phyloP scores from a whole-genome alignment of 1,140 invertebrate species.

The Drosophila kurseongensis region DNA sequence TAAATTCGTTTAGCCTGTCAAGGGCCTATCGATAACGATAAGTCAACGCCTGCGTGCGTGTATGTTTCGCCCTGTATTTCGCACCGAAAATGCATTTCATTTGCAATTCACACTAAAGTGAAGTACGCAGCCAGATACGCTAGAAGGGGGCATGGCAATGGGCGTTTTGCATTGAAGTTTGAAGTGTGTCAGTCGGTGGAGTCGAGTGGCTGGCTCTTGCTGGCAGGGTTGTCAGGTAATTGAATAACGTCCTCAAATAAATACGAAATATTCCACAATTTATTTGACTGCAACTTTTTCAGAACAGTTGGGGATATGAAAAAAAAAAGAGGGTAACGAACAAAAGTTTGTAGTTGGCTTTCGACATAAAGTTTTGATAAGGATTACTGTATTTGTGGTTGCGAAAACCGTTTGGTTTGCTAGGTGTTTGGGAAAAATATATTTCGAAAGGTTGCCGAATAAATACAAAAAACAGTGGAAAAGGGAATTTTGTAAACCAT shows the following conservation, averaged over 20 bases:
- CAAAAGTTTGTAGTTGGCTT: slow-evolving; percentile 1
- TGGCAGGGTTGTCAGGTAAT: slow-evolving; percentile 47
- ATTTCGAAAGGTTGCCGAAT: background rate
- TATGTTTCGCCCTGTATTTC: background rate
- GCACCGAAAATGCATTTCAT: slow-evolving; percentile 40
- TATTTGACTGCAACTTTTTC: slow-evolving; percentile 15
- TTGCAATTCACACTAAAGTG: slow-evolving; percentile 53
- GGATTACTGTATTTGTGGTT: slow-evolving; percentile 5
- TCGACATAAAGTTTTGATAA: slow-evolving; percentile 8
- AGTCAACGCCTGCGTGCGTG: slow-evolving; percentile 36
- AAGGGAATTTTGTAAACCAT: too few relatives aligned
- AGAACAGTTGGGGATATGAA: background rate
- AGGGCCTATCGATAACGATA: slow-evolving; percentile 62
- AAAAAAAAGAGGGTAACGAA: background rate
- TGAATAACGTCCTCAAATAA: slow-evolving; percentile 57
- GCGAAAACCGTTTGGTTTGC: slow-evolving; percentile 3
- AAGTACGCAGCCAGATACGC: slow-evolving; percentile 56
- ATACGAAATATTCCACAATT: slow-evolving; percentile 38
- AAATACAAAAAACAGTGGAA: background rate
- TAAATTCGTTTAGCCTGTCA: slow-evolving; percentile 43
- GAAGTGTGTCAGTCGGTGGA: slow-evolving; percentile 50
- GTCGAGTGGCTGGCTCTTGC: slow-evolving; percentile 26
- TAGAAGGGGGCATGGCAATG: slow-evolving; percentile 7
- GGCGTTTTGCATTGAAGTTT: slow-evolving; percentile 51
- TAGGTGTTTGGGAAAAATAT: background rate